A percentile compares a stretch with the other conserved stretches of the same genome.
phyloP scores from a whole-genome alignment of 2,113 vertebrate species.

The Rattus rattus region DNA sequence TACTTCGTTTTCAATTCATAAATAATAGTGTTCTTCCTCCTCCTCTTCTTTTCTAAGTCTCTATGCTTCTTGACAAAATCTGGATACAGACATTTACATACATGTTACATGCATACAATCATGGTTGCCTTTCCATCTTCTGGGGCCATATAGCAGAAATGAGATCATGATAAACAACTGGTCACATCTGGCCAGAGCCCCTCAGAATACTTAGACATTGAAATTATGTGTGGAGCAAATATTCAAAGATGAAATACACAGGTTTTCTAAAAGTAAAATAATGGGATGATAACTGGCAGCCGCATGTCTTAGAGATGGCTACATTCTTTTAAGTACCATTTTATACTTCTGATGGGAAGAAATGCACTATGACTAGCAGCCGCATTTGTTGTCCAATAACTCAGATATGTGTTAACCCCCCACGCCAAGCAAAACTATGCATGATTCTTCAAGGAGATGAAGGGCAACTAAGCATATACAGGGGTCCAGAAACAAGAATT shows the following conservation, averaged over 20 bases:
- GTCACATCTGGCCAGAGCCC: background rate
- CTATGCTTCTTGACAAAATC: conserved; percentile 15
- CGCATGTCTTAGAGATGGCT: conserved; percentile 63
- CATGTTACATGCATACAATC: background rate
- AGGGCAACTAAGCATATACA: background rate
- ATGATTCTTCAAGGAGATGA: background rate
- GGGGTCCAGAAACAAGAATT: background rate
- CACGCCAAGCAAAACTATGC: background rate
- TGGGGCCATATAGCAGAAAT: background rate
- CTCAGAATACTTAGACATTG: conserved; percentile 48
- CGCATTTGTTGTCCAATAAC: background rate
- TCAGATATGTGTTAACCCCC: background rate
- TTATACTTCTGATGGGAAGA: background rate
- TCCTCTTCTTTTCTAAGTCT: background rate
- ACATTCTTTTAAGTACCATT: background rate
- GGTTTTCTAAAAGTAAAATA: conserved; percentile 87
- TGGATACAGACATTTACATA: background rate
- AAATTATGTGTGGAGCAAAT: conserved; percentile 82
- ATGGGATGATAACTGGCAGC: conserved; percentile 84
- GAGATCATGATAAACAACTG: background rate
- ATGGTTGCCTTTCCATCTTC: conserved; percentile 4
- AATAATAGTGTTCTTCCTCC: background rate
- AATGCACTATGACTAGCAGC: background rate
- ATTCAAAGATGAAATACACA: conserved; percentile 79
- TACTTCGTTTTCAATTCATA: conserved; percentile 47